Percentiles rank a stretch among this genome's conserved stretches.
Conservation (phyloP, 2,113 vertebrate genomes). For the Micromys minutus region DNA sequence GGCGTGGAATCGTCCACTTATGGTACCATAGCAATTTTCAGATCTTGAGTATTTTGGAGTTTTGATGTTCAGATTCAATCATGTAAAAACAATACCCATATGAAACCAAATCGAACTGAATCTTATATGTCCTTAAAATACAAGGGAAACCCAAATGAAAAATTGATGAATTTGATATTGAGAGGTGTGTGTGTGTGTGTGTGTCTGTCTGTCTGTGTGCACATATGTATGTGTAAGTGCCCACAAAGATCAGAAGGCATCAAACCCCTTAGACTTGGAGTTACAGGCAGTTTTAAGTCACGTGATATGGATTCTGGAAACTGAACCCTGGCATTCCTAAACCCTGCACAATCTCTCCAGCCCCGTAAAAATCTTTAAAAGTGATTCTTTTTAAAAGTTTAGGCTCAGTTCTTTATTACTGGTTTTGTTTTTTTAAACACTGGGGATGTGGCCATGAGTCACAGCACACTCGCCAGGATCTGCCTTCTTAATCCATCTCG, state of each 20-base stretch:
- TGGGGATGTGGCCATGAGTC: background rate
- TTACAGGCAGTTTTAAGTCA: background rate
- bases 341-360: background rate
- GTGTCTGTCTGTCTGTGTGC: background rate
- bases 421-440: background rate
- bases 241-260: background rate
- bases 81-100: background rate
- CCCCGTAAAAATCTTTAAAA: background rate
- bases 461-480: background rate
- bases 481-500: conserved; percentile 35
- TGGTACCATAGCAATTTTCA: background rate
- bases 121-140: conserved; percentile 17
- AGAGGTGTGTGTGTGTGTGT: background rate
- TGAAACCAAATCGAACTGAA: conserved; percentile 4
- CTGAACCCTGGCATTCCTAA: background rate
- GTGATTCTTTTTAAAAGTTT: background rate
- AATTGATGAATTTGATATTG: background rate
- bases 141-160: conserved; percentile 42
- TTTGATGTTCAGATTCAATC: background rate
- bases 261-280: background rate
- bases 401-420: background rate
- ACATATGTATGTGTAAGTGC: background rate
- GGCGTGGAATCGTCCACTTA: background rate
- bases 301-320: background rate
- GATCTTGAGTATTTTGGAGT: background rate